Conservation (phyloP, 1,140 invertebrate genomes). For the Lepidostoma basale region DNA sequence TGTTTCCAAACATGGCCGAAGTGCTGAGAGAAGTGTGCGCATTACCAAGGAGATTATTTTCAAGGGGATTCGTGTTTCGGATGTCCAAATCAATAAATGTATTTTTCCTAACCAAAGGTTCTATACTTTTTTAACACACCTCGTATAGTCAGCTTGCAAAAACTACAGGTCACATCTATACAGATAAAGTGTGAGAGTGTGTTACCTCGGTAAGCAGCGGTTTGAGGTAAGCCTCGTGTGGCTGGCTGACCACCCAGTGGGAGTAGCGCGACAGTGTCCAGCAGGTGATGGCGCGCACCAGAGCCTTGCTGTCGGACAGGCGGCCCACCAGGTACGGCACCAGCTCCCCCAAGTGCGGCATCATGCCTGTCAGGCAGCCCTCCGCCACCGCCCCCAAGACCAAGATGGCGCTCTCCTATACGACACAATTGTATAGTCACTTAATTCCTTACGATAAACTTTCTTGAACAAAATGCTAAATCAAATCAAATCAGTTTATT, state of each 20-base stretch:
- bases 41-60: too few relatives aligned
- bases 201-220: constrained; percentile 88
- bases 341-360: constrained; percentile 92
- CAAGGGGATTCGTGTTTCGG: too few relatives aligned
- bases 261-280: constrained; percentile 98
- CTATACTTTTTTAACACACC: too few relatives aligned
- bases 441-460: background rate
- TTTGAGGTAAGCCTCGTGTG: constrained; percentile 91
- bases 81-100: too few relatives aligned
- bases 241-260: constrained; percentile 96
- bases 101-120: too few relatives aligned
- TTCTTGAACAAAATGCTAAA: background rate
- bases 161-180: too few relatives aligned
- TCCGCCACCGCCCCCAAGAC: constrained; percentile 98
- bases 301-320: constrained; percentile 91
- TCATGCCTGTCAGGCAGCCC: constrained; percentile 98
- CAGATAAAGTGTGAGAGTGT: too few relatives aligned
- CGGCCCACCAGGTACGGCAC: constrained; percentile 95
- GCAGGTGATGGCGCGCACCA: constrained; percentile 97
- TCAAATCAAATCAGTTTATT: too few relatives aligned
- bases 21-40: too few relatives aligned
- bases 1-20: too few relatives aligned
- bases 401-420: constrained; percentile 87
- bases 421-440: background rate
- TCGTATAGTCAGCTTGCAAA: too few relatives aligned